Base-by-base conservation (phyloP, 1,140 invertebrate genomes). In the Cydia amplana region DNA sequence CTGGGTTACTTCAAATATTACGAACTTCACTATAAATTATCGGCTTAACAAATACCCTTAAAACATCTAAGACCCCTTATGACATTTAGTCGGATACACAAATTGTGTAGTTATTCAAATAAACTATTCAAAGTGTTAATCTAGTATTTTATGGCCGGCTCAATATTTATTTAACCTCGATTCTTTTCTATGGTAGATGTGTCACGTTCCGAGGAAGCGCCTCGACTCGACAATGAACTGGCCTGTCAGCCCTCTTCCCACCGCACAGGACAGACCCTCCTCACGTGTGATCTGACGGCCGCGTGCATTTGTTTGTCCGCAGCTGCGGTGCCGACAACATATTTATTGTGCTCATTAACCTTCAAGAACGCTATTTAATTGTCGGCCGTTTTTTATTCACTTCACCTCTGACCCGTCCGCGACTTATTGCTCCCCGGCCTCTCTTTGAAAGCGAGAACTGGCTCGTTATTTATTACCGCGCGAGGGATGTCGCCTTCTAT, bases 271-370 rank as follows among this genome's bases (percentile, higher is more conserved):
- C 75, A 74, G 84, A 91, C 87, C 88, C 87, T 89, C 83, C 85
- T 92, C 89, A 91, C 88, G 87, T 88, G 87, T 90, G 90, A 36
- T 40, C 65, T 36, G 65, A 89, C 85, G 86, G 84, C 76, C 79
- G 85, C 81, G 84, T 87, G 85, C 86, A 90, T 91, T 91, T 91
- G 89, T 91, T 89, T 87, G 85, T 91, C 85, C 86, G 88, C 91
- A 91, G 90, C 90, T 93, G 90, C 86, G 88, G 87, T 91, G 90
- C 91, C 91, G 91, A 93, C 91, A 93, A 91, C 91, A 91, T 93
- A 93, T 93, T 93, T 93, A 93, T 93, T 91, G 88, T 92, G 89
- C 90, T 93, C 90, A 93, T 93, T 93, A 93, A 93, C 91, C 91
- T 93, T 93, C 88, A 89, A 91, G 91, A 93, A 93, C 91, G 90